phyloP scores from a whole-genome alignment of 1,140 invertebrate species.

The Tetramorium parvispinum region DNA sequence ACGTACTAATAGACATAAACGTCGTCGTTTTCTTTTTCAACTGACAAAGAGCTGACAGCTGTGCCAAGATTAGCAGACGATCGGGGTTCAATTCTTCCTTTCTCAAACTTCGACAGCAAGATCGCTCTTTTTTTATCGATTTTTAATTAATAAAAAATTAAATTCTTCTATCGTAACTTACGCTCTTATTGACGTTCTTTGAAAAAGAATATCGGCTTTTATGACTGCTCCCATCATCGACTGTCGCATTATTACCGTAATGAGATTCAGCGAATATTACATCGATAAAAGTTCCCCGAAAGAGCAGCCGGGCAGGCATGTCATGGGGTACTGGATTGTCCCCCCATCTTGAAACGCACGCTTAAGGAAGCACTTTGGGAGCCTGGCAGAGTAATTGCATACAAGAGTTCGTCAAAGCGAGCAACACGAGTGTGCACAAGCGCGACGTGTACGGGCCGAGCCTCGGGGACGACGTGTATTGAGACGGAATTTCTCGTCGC shows the following conservation, averaged over 20 bases:
- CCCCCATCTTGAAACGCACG: constrained; percentile 62
- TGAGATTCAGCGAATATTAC: constrained; percentile 60
- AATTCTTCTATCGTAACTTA: not conserved
- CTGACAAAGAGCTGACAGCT: not conserved
- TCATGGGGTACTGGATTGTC: constrained; percentile 13
- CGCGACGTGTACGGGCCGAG: constrained; percentile 22
- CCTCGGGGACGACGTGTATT: constrained; percentile 31
- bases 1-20: not conserved
- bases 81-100: not conserved
- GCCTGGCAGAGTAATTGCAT: constrained; percentile 72
- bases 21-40: not conserved
- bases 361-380: constrained; percentile 73
- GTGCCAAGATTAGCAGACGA: not conserved
- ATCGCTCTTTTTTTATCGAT: not conserved
- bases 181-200: not conserved
- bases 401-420: constrained; percentile 68
- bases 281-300: constrained; percentile 69
- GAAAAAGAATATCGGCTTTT: not conserved
- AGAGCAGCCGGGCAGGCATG: constrained; percentile 29
- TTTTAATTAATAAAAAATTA: not conserved
- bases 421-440: constrained; percentile 62
- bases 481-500: constrained; percentile 46
- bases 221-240: not conserved
- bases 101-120: not conserved
- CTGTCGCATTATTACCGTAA: constrained; percentile 46